These are phyloP conservation scores for Tachycineta bicolor DNA, from an alignment of 2,113 vertebrate genomes.

Conservation along the genomic window DNA sequence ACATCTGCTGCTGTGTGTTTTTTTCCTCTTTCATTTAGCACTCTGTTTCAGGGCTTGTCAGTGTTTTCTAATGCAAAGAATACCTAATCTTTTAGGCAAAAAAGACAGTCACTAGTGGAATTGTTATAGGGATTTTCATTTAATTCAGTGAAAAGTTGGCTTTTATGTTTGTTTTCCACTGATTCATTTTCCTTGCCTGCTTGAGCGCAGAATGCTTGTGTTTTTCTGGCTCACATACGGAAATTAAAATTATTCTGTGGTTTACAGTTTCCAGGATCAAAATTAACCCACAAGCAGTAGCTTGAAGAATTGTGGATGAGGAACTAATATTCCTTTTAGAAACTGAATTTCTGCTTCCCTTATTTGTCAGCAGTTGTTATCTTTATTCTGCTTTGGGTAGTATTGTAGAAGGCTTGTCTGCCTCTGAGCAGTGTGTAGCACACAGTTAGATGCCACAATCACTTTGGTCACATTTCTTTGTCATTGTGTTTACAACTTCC, in stretches of 20 bases:
- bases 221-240: neutral
- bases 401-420: neutral
- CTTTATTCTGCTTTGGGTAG: neutral
- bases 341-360: neutral
- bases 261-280: neutral
- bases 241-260: neutral
- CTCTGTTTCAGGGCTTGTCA: neutral
- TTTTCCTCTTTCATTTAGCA: neutral
- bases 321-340: neutral
- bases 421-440: neutral
- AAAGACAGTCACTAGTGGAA: neutral
- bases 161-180: neutral
- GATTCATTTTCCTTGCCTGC: neutral
- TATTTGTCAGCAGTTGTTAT: neutral
- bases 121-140: neutral
- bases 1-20: neutral
- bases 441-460: neutral
- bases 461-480: neutral
- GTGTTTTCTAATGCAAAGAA: neutral
- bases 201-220: neutral
- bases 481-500: conserved; percentile 52
- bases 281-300: neutral
- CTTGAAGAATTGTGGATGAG: neutral
- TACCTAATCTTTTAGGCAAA: neutral
- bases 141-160: neutral